A percentile compares a stretch with the other conserved stretches of the same genome.
Evolutionary conservation across 2,113 vertebrate species (phyloP).

Genomic region (Cephalopterus ornatus): DNA sequence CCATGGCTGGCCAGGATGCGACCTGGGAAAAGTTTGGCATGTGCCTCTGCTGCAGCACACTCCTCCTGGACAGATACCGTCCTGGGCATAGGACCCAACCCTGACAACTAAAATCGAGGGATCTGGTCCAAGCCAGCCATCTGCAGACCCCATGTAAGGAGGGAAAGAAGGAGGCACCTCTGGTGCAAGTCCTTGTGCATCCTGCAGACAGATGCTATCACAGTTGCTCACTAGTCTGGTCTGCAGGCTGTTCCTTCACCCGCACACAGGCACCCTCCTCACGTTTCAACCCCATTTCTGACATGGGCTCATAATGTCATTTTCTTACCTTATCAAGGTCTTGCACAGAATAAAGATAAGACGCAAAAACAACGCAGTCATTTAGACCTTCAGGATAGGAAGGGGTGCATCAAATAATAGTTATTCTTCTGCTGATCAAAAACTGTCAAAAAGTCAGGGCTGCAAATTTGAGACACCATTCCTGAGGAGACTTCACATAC

Average conservation of each 20-base stretch:
- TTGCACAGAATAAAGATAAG: neutral
- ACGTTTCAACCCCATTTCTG: neutral
- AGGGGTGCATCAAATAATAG: neutral
- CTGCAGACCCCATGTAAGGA: accelerated
- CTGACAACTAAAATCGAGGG: accelerated
- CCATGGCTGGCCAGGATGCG: accelerated
- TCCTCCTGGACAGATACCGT: neutral
- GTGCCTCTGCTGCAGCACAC: neutral
- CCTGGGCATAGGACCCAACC: neutral
- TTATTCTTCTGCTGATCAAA: neutral
- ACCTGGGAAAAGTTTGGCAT: neutral
- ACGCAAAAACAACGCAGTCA: neutral
- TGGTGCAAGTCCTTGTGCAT: neutral
- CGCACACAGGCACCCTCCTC: neutral
- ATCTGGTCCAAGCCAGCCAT: neutral
- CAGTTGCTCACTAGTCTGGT: accelerated
- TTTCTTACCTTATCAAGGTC: neutral
- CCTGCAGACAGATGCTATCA: neutral
- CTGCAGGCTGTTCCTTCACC: neutral
- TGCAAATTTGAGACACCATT: neutral
- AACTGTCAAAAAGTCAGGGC: neutral
- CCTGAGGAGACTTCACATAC: neutral
- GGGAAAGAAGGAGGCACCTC: neutral
- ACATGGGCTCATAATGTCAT: accelerated
- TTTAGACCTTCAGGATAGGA: neutral